These are phyloP conservation scores for Triplophysa siluroides DNA, from an alignment of 2,113 vertebrate species.

Conservation along the genomic window DNA sequence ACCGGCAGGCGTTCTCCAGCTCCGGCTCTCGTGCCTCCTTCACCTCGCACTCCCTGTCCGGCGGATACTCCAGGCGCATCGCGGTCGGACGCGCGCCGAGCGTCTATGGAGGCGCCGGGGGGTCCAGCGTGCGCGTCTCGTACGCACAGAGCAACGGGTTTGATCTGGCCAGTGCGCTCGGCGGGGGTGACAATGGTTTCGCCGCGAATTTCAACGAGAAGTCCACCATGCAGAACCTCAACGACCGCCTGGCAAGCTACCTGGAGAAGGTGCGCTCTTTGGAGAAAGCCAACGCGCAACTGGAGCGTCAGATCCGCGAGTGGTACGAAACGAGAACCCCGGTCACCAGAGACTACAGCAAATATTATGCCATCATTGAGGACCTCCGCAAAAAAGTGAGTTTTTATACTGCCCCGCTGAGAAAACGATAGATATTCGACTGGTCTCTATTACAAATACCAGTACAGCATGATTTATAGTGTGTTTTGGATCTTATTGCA, in stretches of 20 bases:
- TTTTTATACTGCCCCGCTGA: not conserved
- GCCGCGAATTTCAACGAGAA: conserved; percentile 56
- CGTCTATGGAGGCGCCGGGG: conserved; percentile 64
- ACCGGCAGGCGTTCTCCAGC: conserved; percentile 8
- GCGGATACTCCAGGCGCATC: conserved; percentile 1
- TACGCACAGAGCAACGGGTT: conserved; percentile 56
- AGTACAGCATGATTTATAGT: not conserved
- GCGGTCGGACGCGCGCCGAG: conserved; percentile 51
- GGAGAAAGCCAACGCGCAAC: conserved; percentile 67
- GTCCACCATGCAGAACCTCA: conserved; percentile 77
- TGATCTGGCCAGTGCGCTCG: conserved; percentile 34
- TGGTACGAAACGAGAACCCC: conserved; percentile 68
- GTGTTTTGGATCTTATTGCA: not conserved
- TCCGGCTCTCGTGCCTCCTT: conserved; percentile 13
- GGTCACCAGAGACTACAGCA: conserved; percentile 69
- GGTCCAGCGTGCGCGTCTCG: conserved; percentile 57
- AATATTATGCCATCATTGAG: conserved; percentile 55
- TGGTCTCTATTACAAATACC: too few species aligned
- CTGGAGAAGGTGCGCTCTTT: conserved; percentile 74
- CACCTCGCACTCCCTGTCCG: conserved; percentile 45
- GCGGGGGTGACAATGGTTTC: not conserved
- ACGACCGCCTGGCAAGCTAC: conserved; percentile 74
- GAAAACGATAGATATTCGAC: too few species aligned
- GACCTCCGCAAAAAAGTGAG: conserved; percentile 73
- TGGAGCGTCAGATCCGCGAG: conserved; percentile 75